These are phyloP conservation scores for Ciona savignyi DNA, from an alignment of 23 tunicate species.

Conservation along the genomic window DNA sequence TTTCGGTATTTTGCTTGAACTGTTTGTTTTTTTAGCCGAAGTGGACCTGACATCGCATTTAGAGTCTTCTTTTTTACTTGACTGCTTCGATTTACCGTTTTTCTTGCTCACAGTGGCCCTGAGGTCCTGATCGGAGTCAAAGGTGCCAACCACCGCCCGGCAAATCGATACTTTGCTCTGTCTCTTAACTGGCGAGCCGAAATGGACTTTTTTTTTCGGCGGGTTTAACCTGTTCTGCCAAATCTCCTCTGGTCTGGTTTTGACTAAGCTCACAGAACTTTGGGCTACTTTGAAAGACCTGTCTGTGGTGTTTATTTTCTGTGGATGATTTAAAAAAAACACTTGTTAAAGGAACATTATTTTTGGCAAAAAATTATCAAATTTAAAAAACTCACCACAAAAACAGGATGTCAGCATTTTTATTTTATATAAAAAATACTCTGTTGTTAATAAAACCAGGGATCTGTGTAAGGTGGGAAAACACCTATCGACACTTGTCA, in stretches of 20 bases:
- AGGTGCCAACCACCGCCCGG: conserved; percentile 15
- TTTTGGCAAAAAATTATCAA: background rate
- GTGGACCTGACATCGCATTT: background rate
- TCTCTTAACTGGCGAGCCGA: background rate
- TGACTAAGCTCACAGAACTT: background rate
- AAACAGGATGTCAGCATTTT: background rate
- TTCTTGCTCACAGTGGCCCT: conserved; percentile 1
- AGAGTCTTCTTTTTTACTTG: background rate
- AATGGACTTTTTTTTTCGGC: background rate
- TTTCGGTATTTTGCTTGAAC: background rate
- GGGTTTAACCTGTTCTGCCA: background rate
- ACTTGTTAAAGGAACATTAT: background rate
- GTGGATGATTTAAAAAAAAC: too few species aligned
- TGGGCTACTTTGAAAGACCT: background rate
- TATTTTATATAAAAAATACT: too few species aligned
- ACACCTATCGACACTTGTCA: too few species aligned
- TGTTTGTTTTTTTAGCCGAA: background rate
- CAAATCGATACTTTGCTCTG: conserved; percentile 1
- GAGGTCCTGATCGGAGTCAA: conserved; percentile 22
- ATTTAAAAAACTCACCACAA: background rate
- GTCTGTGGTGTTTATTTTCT: background rate
- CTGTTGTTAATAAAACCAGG: too few species aligned
- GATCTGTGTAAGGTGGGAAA: too few species aligned
- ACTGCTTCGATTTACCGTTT: background rate
- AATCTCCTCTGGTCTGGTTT: background rate